Base-by-base conservation (phyloP, 2,797 vertebrate genomes). In the Nasua narica region DNA sequence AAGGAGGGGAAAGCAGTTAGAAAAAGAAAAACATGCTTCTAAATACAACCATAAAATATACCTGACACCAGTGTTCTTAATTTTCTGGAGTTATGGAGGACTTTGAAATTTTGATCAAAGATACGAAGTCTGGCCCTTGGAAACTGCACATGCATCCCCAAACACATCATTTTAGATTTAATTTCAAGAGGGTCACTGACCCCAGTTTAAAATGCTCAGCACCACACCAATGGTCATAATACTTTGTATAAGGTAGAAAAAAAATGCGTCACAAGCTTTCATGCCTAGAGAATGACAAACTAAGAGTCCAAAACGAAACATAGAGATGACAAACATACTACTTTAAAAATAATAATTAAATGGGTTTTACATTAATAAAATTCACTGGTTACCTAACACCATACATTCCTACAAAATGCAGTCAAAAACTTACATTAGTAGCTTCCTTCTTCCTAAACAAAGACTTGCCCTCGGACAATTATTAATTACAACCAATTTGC, bases 401-500 rank as follows among this genome's bases (percentile, higher is more conserved):
- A 94, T 43, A 70, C 18, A 77, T 70, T 92, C 58, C 43, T 62
- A 65, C 62, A 84, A 96, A 96, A 92, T n/a, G 70, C 32, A 95
- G 77, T 65, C 81, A 54, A 25, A 43, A 40, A 91, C n/a, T 90
- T 90, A 86, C 37, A 70, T 79, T 29, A 79, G 91, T 60, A 86
- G 58, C 58, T 69, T 69, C 48, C 65, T 93, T 90, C 62, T 79
- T 93, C 56, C 82, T 93, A 82, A 90, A 95, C 70, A 91, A 94
- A 97, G 89, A 77, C 54, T 62, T 93, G 65, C 67, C 69, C 87
- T 60, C 72, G 72, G 78, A 93, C 90, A 94, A 92, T 96, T 90
- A 96, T 78, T 97, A 97, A 98, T 97, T 96, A 94, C 93, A 90
- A 93, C 60, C 89, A 96, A 93, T 96, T 94, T 95, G 62, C 93